These are phyloP conservation scores for Listronotus oregonensis DNA, from an alignment of 1,140 invertebrate species.

Conservation along the genomic window DNA sequence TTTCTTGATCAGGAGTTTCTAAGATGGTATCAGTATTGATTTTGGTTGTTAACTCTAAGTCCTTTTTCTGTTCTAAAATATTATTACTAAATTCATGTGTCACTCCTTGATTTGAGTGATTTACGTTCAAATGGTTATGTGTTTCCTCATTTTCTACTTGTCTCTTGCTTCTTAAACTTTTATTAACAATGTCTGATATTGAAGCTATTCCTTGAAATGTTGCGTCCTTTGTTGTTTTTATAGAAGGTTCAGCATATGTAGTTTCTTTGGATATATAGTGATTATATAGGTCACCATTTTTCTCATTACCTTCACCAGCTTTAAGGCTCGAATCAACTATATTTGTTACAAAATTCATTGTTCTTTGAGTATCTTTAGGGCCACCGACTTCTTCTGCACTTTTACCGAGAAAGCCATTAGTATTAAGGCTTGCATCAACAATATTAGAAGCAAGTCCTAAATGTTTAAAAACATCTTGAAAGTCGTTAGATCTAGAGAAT, in stretches of 20 bases:
- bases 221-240: not conserved
- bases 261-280: not conserved
- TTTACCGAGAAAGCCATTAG: too few relatives aligned
- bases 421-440: conserved; percentile 2
- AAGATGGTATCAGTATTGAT: too few relatives aligned
- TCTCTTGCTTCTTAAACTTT: not conserved
- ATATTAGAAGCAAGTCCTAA: conserved; percentile 6
- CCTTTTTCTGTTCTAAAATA: too few relatives aligned
- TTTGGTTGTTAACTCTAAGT: too few relatives aligned
- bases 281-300: not conserved
- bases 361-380: not conserved
- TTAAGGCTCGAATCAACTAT: conserved; percentile 11
- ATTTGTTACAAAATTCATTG: not conserved
- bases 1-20: too few relatives aligned
- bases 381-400: too few relatives aligned
- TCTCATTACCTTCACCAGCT: not conserved
- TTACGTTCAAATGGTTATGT: not conserved
- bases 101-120: not conserved
- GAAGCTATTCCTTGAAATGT: conserved; percentile 1
- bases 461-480: not conserved
- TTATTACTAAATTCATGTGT: not conserved
- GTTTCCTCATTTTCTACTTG: not conserved
- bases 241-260: not conserved
- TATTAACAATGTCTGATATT: conserved; percentile 1
- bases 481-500: conserved; percentile 7